Base-by-base conservation (phyloP, 2,888 invertebrate species). In the Dryobotodes eremita region DNA sequence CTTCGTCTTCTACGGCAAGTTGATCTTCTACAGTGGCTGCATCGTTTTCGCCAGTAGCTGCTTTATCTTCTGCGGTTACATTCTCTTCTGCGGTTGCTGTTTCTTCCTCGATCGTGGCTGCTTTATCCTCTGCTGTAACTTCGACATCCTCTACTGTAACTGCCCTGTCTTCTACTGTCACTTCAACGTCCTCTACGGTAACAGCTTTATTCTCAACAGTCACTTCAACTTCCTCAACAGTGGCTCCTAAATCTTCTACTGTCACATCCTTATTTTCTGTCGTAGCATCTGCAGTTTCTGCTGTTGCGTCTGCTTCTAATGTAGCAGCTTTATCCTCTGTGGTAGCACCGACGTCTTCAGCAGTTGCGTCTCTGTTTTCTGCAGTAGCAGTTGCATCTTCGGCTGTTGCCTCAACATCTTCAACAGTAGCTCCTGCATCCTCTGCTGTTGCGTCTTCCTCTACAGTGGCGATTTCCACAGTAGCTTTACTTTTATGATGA, bases 21-120 rank as follows among this genome's bases (percentile, higher is more conserved):
- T 55, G 77, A 31, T 66, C 77, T 61, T 81, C 83, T 13, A 15
- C 15, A 11, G 75, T 73, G 0, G 15, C 48, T 20, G 48, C 17
- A 17, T 42, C 31, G 20, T 78, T 50, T 31, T 59, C 71, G 5
- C 15, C 0, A 61, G 66, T 26, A 17, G 11, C 36, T 23, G 48
- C 20, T 5, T 10, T 53, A 6, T 53, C 65, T 59, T 80, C 82
- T 53, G 10, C 0, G 2, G 78, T 68, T 15, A 15, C 15, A 31
- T 48, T 55, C 0, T 55, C 73, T 17, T 82, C 73, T 48, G n/a
- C 5, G 3, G 36, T 57, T 13, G 6, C n/a, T 20, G 53, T 0
- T 57, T 59, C 65, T 59, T 71, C 82, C 1, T 70, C 74, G 0
- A 15, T 1, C 10, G 57, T 57, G 0, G 10, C 46, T 42, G 53